phyloP scores from a whole-genome alignment of 2,888 invertebrate species.

The Zaprionus lineosus region DNA sequence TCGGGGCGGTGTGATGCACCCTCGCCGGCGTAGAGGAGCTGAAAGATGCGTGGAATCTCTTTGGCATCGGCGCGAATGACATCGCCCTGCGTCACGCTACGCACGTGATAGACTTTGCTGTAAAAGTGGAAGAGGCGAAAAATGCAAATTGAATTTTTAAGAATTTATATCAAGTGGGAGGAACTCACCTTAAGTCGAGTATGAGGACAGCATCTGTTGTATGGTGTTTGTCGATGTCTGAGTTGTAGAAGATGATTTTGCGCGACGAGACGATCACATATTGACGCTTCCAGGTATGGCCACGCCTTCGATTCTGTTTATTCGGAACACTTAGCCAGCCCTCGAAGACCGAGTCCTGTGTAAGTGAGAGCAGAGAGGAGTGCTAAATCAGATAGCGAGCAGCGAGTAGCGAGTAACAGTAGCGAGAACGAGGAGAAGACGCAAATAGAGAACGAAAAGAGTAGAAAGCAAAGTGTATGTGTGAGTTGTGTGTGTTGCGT shows the following conservation, averaged over 20 bases:
- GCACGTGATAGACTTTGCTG: slow-evolving; percentile 99
- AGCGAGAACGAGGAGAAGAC: neutral
- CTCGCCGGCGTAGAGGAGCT: slow-evolving; percentile 98
- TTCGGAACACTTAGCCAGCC: slow-evolving; percentile 98
- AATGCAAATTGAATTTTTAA: neutral
- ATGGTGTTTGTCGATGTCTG: slow-evolving; percentile 96
- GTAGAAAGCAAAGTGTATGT: slow-evolving; percentile 11
- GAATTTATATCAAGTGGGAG: neutral
- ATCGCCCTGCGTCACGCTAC: slow-evolving; percentile 99
- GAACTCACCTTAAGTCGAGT: slow-evolving; percentile 93
- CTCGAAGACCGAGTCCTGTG: slow-evolving; percentile 91
- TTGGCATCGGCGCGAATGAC: slow-evolving; percentile 99
- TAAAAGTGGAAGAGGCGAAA: slow-evolving; percentile 27
- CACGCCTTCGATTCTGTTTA: slow-evolving; percentile 95
- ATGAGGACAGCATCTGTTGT: slow-evolving; percentile 95
- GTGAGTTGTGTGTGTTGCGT: slow-evolving; percentile 10
- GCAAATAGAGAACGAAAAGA: slow-evolving; percentile 6
- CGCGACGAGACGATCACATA: slow-evolving; percentile 98
- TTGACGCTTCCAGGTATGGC: slow-evolving; percentile 97
- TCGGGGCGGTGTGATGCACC: slow-evolving; percentile 94
- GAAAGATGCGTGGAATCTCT: slow-evolving; percentile 99
- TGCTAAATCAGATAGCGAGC: slow-evolving; percentile 60
- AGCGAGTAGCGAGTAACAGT: slow-evolving; percentile 26
- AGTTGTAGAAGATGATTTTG: slow-evolving; percentile 98
- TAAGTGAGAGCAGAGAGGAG: slow-evolving; percentile 75